These are phyloP conservation scores for Notodonta ziczac DNA, from an alignment of 2,888 invertebrate species.

Conservation along the genomic window DNA sequence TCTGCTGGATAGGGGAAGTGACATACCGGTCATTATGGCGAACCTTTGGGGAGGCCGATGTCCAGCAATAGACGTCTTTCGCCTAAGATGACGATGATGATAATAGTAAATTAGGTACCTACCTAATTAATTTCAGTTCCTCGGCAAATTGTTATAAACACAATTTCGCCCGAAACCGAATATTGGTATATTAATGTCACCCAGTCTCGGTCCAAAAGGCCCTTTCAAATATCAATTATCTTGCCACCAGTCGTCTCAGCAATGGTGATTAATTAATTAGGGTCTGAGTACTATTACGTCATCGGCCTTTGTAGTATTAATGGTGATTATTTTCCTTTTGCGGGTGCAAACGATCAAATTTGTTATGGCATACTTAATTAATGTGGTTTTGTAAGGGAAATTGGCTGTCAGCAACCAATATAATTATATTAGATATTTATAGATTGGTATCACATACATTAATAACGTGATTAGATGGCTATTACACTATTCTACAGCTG, in stretches of 20 bases:
- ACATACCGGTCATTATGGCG: too few relatives aligned
- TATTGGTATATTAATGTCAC: constrained; percentile 33
- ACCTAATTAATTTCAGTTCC: background rate
- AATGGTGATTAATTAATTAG: constrained; percentile 82
- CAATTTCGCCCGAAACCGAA: constrained; percentile 13
- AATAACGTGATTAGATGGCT: too few relatives aligned
- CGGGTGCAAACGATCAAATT: background rate
- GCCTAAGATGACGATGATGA: too few relatives aligned
- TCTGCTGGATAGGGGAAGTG: too few relatives aligned
- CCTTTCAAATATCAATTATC: constrained; percentile 83
- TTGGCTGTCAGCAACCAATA: too few relatives aligned
- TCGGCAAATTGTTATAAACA: background rate
- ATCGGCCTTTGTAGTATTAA: constrained; percentile 50
- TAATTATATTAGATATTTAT: too few relatives aligned
- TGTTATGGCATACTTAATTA: background rate
- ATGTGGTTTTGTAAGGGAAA: background rate
- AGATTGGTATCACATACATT: background rate
- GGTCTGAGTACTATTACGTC: constrained; percentile 75
- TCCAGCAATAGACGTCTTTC: too few relatives aligned
- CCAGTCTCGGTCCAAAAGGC: constrained; percentile 58
- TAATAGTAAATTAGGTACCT: too few relatives aligned
- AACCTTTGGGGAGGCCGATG: too few relatives aligned
- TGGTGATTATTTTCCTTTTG: constrained; percentile 37
- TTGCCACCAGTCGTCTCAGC: constrained; percentile 62
- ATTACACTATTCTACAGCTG: too few relatives aligned